These are phyloP conservation scores for Abrostola triplasia DNA, from an alignment of 2,888 invertebrate species.

Conservation along the genomic window DNA sequence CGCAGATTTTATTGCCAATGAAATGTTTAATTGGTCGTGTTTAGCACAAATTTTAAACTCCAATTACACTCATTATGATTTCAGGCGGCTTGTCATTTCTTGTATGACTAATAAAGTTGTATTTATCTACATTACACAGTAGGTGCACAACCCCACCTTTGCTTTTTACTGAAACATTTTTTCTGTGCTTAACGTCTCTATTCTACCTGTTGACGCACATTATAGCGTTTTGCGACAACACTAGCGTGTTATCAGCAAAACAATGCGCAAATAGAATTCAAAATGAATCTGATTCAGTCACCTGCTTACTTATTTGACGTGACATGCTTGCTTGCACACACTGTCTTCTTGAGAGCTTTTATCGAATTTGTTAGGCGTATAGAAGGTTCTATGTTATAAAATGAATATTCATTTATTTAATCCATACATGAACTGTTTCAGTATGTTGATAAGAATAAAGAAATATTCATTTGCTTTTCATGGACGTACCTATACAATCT, in stretches of 20 bases:
- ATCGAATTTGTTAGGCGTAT: conserved; percentile 20
- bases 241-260: conserved; percentile 58
- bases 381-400: conserved; percentile 3
- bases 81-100: background rate
- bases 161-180: background rate
- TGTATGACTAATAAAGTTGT: background rate
- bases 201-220: conserved; percentile 21
- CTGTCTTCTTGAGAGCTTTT: conserved; percentile 27
- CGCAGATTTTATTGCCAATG: conserved; percentile 14
- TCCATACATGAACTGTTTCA: conserved; percentile 1
- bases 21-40: background rate
- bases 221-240: conserved; percentile 32
- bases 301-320: conserved; percentile 51
- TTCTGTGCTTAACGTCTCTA: background rate
- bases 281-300: conserved; percentile 63
- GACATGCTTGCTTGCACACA: conserved; percentile 42
- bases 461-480: background rate
- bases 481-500: conserved; percentile 11
- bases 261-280: conserved; percentile 63
- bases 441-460: too few species aligned
- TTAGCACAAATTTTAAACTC: background rate
- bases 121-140: background rate
- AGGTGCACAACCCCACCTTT: too few species aligned
- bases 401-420: conserved; percentile 7
- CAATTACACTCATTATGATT: background rate